Percentiles rank a stretch among this genome's conserved stretches.
These are phyloP conservation scores for Eonycteris spelaea DNA, from an alignment of 2,113 vertebrate species.

Conservation along the genomic window DNA sequence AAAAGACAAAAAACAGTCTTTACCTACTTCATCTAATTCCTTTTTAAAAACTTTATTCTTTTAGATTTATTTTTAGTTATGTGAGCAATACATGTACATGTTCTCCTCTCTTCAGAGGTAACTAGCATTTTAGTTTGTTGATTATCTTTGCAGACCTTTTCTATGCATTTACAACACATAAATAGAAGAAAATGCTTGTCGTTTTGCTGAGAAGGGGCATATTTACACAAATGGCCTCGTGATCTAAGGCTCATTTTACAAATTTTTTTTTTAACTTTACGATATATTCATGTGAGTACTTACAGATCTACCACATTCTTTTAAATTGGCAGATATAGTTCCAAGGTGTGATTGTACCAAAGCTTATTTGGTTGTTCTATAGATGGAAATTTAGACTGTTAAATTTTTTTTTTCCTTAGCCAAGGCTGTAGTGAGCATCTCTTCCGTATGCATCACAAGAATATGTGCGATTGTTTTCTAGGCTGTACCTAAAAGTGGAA, in stretches of 20 bases:
- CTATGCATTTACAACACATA: background rate
- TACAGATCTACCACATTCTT: background rate
- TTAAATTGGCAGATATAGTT: background rate
- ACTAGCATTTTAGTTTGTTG: constrained; percentile 20
- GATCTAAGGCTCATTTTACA: background rate
- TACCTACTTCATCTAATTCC: background rate
- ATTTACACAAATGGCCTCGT: background rate
- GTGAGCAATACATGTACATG: background rate
- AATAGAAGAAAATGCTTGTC: background rate
- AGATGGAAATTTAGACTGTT: background rate
- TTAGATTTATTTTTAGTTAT: constrained; percentile 37
- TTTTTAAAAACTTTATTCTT: background rate
- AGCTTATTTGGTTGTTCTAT: background rate
- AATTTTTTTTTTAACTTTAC: background rate
- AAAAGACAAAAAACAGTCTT: background rate
- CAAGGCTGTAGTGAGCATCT: background rate
- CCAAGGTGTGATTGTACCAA: background rate
- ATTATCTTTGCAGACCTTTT: background rate
- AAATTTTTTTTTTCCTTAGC: background rate
- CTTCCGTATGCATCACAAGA: background rate
- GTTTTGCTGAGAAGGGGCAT: background rate
- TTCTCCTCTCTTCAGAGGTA: background rate
- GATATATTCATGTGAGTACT: background rate
- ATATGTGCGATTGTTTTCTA: background rate
- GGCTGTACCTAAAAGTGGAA: background rate